Base-by-base conservation (phyloP, 2,113 vertebrate genomes). In the Corvus cornix region DNA sequence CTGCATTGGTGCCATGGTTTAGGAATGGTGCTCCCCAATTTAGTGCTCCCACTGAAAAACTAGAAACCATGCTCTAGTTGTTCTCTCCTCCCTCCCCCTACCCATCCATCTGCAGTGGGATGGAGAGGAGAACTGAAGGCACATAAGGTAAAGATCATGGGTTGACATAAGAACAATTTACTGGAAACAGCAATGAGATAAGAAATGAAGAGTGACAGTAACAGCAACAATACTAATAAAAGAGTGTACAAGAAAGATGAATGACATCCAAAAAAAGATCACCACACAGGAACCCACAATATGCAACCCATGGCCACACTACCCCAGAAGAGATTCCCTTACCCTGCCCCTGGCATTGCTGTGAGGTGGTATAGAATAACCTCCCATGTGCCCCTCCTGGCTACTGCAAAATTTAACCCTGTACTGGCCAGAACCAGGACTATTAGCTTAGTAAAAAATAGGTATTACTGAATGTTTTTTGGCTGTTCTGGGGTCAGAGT, bases 301-400 rank as follows among this genome's bases (percentile, higher is more conserved):
- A 16, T 0, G 0, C 7, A 6, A 41, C 24, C 7, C 24, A 35
- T 7, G 30, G 20, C 20, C 28, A 13, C 6, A 10, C 15, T 26
- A 48, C 7, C 8, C 24, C 0, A 1, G 48, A 41, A 55, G 20
- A 55, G 28, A 30, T 13, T 63, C 20, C 19, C 4, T 48, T n/a
- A 24, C 24, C 16, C 30, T 23, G 9, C 8, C 16, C 33, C 16
- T 46, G 24, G 13, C 4, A 62, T 9, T 39, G 39, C 19, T 30
- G 28, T 14, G 24, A 55, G 16, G 48, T 41, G 23, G 5, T 16
- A 9, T 1, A 37, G 43, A 51, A 43, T 19, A 66, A 73, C 7
- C 6, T 33, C 10, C 8, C n/a, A 51, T 37, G 18, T 2, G 7
- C 14, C 7, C 4, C 10, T 73, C 55, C 27, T 52, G 27, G 22